Conservation (phyloP, 2,888 invertebrate species). For the Aelia acuminata region DNA sequence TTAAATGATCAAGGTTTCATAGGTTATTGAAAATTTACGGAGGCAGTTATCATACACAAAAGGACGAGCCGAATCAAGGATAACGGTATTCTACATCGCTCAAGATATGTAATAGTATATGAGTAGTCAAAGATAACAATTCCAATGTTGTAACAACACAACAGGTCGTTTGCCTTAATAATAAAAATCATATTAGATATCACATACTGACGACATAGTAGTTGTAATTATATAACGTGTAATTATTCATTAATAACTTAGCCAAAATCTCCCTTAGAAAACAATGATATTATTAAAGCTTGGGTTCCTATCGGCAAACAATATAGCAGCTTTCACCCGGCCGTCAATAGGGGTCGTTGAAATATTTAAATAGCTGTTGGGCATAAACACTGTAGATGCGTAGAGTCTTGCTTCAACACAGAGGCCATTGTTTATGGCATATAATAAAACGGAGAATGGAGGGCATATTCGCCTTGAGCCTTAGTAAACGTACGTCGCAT, state of each 20-base stretch:
- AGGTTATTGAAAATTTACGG: too few species aligned
- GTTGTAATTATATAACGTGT: neutral
- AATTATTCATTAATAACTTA: neutral
- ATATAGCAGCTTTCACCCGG: neutral
- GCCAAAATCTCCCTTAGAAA: neutral
- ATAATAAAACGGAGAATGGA: slow-evolving; percentile 20
- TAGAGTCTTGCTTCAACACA: slow-evolving; percentile 36
- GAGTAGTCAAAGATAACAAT: too few species aligned
- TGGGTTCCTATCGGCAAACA: neutral
- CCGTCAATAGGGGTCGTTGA: slow-evolving; percentile 37
- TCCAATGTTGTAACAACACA: too few species aligned
- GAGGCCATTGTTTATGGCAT: slow-evolving; percentile 41
- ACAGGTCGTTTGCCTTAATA: too few species aligned
- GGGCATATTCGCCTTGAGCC: neutral
- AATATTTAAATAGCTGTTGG: slow-evolving; percentile 41
- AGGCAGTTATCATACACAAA: too few species aligned
- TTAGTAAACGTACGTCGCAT: neutral
- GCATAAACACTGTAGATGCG: slow-evolving; percentile 17
- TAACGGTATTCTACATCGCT: too few species aligned
- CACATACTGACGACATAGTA: neutral
- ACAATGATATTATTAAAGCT: slow-evolving; percentile 1
- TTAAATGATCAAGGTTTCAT: too few species aligned
- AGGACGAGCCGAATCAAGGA: too few species aligned
- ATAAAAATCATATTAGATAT: too few species aligned
- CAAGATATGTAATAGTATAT: too few species aligned